These are phyloP conservation scores for Tricholaema leucomelas DNA, from an alignment of 2,113 vertebrate genomes.

Conservation along the genomic window DNA sequence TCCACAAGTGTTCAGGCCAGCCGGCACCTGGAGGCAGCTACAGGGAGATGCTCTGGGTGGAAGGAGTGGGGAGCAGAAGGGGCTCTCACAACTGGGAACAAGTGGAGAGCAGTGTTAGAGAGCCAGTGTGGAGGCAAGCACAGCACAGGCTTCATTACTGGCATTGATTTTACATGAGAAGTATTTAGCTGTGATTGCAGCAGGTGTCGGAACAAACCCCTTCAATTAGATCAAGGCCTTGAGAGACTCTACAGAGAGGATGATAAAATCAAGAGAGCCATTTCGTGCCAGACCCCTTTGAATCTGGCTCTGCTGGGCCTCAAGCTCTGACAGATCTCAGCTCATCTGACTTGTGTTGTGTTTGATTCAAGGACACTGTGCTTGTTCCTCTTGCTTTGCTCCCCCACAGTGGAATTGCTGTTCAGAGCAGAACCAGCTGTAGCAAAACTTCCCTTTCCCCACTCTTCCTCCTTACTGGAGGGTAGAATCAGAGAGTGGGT, in stretches of 20 bases:
- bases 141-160: background rate
- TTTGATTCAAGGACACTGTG: background rate
- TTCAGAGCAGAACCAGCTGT: background rate
- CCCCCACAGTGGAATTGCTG: accelerated
- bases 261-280: background rate
- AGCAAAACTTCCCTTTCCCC: background rate
- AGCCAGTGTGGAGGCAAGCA: background rate
- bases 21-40: accelerated
- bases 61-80: background rate
- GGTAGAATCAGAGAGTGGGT: too few species aligned
- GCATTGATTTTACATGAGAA: background rate
- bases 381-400: background rate
- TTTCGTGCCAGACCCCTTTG: background rate
- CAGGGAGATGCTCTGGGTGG: background rate
- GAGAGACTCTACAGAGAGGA: background rate
- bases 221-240: background rate
- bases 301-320: slow-evolving; percentile 10
- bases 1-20: background rate
- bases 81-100: background rate
- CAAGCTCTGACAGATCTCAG: background rate
- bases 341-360: background rate
- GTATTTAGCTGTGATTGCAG: slow-evolving; percentile 16
- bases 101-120: background rate
- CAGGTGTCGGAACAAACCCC: slow-evolving; percentile 54
- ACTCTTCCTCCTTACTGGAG: background rate